Conservation (phyloP, 2,797 vertebrate genomes). For the Rhadinocentrus ornatus region DNA sequence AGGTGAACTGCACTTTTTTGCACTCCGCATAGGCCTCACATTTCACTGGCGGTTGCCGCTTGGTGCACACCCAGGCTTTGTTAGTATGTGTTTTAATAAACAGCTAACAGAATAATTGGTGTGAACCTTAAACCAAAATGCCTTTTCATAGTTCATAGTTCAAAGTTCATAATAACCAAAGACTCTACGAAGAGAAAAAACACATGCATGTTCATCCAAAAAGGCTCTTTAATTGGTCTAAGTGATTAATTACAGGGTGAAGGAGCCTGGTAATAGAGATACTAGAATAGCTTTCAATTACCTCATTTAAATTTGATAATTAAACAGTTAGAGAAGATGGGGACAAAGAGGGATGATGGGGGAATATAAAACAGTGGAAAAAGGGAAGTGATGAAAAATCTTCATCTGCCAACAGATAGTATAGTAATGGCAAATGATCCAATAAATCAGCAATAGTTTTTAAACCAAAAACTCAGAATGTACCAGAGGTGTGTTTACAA, state of each 20-base stretch:
- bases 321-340: conserved; percentile 61
- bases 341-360: conserved; percentile 43
- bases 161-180: neutral
- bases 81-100: neutral
- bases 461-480: conserved; percentile 58
- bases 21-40: too few species aligned
- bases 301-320: conserved; percentile 79
- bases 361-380: conserved; percentile 73
- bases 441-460: conserved; percentile 57
- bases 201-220: conserved; percentile 68
- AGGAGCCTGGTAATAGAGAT: conserved; percentile 82
- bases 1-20: too few species aligned
- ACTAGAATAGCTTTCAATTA: conserved; percentile 83
- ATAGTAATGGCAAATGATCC: conserved; percentile 65
- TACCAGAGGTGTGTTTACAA: conserved; percentile 68
- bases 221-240: conserved; percentile 83
- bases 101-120: neutral
- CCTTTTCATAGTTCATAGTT: neutral
- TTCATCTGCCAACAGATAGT: conserved; percentile 63
- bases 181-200: conserved; percentile 55
- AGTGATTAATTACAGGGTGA: conserved; percentile 85
- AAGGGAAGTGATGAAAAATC: conserved; percentile 62
- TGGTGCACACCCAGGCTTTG: neutral
- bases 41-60: too few species aligned
- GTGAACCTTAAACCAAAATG: too few species aligned